Evolutionary conservation across 2,113 vertebrate species (phyloP).

Genomic region (Aix galericulata): DNA sequence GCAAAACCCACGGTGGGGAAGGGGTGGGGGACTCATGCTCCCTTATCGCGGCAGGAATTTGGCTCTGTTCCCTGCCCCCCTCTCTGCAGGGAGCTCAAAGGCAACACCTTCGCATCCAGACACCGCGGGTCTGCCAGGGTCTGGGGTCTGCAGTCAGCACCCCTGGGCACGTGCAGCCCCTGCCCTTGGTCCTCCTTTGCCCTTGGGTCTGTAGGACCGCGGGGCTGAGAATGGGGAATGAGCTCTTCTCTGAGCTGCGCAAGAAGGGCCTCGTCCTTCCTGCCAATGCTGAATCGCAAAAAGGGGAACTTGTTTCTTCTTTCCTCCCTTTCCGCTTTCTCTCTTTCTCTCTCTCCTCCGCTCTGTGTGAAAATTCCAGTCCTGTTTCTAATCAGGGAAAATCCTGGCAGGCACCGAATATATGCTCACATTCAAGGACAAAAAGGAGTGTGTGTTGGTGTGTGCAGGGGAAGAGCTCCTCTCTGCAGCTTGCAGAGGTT

Average conservation of each 20-base stretch:
- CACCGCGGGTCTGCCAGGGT: neutral
- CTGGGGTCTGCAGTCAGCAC: neutral
- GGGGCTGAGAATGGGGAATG: neutral
- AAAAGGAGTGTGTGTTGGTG: neutral
- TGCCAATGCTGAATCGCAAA: neutral
- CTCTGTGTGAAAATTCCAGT: neutral
- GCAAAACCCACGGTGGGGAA: neutral
- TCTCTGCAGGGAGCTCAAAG: fast-evolving
- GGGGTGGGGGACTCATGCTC: fast-evolving
- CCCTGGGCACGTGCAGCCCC: neutral
- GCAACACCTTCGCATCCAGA: neutral
- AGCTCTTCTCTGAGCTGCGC: neutral
- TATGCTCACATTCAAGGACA: neutral
- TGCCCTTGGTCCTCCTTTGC: neutral
- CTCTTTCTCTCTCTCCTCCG: neutral
- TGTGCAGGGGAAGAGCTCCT: neutral
- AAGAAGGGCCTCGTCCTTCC: neutral
- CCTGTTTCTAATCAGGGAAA: neutral
- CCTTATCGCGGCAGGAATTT: neutral
- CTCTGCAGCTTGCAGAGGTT: fast-evolving
- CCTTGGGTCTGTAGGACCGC: too few relatives aligned
- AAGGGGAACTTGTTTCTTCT: neutral
- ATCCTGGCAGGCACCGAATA: neutral
- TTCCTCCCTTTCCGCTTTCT: neutral
- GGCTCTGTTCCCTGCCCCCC: neutral